Conservation (phyloP, 1,140 invertebrate species). For the Hycleus cichorii region DNA sequence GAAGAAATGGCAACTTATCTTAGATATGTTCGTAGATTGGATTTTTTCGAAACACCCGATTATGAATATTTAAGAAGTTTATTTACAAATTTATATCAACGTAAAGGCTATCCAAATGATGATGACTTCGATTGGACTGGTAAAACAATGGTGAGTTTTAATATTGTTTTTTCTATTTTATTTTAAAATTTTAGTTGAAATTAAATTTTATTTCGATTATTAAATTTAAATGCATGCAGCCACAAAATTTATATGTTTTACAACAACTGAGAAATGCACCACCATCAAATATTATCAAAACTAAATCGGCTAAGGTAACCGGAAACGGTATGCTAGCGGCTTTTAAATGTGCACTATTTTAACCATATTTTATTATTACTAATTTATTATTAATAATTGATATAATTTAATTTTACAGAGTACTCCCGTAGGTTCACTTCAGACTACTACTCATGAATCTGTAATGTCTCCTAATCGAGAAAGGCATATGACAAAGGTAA, state of each 20-base stretch:
- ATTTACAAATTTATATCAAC: conserved; percentile 91
- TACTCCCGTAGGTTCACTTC: conserved; percentile 82
- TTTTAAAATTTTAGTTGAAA: neutral
- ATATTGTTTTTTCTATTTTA: neutral
- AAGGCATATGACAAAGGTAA: conserved; percentile 74
- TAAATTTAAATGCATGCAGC: conserved; percentile 41
- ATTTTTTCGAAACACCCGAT: conserved; percentile 99
- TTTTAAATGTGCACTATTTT: neutral
- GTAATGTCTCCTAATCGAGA: conserved; percentile 84
- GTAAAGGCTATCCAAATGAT: conserved; percentile 87
- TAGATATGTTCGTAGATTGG: conserved; percentile 91
- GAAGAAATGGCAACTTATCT: conserved; percentile 96
- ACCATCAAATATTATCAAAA: conserved; percentile 74
- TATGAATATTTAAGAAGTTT: conserved; percentile 96
- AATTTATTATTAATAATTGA: conserved; percentile 1
- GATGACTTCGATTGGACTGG: conserved; percentile 98
- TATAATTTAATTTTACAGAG: conserved; percentile 57
- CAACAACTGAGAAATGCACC: conserved; percentile 69
- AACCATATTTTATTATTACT: neutral
- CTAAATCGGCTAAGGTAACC: conserved; percentile 75
- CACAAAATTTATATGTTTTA: conserved; percentile 68
- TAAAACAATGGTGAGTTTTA: conserved; percentile 74
- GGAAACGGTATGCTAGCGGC: neutral
- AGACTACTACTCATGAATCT: conserved; percentile 79
- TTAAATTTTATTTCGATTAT: neutral